phyloP scores from a whole-genome alignment of 2,888 invertebrate genomes.

The Meteorus cinctellus region DNA sequence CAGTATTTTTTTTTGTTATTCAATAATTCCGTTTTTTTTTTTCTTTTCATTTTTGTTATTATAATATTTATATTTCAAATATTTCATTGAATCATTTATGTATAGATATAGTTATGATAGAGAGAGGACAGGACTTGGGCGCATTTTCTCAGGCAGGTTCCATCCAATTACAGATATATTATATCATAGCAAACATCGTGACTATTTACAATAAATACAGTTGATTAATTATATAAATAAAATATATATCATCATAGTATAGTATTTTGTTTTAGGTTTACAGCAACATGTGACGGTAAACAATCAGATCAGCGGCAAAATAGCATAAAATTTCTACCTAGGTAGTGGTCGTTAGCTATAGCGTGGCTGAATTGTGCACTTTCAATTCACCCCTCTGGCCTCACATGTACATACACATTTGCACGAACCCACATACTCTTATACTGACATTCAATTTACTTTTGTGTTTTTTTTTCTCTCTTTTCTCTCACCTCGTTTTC shows the following conservation, averaged over 20 bases:
- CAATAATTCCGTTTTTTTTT: constrained; percentile 5
- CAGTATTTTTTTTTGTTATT: constrained; percentile 7
- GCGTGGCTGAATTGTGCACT: constrained; percentile 62
- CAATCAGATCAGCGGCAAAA: constrained; percentile 72
- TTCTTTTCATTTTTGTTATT: not conserved
- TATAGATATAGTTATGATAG: constrained; percentile 8
- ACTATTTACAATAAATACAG: constrained; percentile 73
- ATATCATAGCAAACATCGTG: constrained; percentile 72
- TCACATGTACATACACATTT: constrained; percentile 24
- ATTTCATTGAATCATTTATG: not conserved
- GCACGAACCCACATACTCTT: not conserved
- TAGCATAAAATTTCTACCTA: constrained; percentile 69
- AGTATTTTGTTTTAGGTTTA: constrained; percentile 65
- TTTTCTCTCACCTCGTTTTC: constrained; percentile 22
- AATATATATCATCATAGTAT: constrained; percentile 68
- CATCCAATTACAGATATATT: constrained; percentile 72
- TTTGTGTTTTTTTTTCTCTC: constrained; percentile 36
- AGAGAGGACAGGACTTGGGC: constrained; percentile 36
- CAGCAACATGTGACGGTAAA: constrained; percentile 72
- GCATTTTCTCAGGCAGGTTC: constrained; percentile 61
- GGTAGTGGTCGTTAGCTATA: constrained; percentile 70
- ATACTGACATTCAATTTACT: constrained; percentile 29
- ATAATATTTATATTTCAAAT: constrained; percentile 3
- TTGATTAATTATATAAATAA: constrained; percentile 71
- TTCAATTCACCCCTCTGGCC: constrained; percentile 37